Conservation (phyloP, 2,113 vertebrate species). For the Atherinomorus stipes region DNA sequence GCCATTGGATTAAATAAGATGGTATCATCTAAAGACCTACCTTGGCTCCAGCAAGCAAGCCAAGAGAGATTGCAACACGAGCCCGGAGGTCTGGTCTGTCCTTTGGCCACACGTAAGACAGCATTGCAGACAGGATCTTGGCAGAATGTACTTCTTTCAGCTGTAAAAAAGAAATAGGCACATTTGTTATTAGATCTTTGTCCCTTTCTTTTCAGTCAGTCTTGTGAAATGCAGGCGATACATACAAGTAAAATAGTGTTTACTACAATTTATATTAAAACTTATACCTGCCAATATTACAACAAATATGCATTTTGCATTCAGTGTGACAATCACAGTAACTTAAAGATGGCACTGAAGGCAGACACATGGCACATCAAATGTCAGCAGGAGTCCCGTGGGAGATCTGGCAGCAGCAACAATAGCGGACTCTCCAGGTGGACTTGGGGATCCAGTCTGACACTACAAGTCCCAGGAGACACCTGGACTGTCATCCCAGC, state of each 20-base stretch:
- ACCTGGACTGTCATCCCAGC: slow-evolving; percentile 77
- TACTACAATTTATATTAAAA: slow-evolving; percentile 10
- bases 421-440: slow-evolving; percentile 76
- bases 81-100: slow-evolving; percentile 94
- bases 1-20: not conserved
- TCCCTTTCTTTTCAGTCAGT: not conserved
- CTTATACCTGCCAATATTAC: slow-evolving; percentile 21
- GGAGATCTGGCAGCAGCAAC: slow-evolving; percentile 52
- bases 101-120: slow-evolving; percentile 96
- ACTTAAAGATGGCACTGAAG: slow-evolving; percentile 43
- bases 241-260: not conserved
- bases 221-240: not conserved
- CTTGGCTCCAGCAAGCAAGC: slow-evolving; percentile 93
- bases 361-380: slow-evolving; percentile 55
- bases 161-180: slow-evolving; percentile 74
- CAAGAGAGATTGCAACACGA: slow-evolving; percentile 91
- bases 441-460: slow-evolving; percentile 70
- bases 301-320: slow-evolving; percentile 38
- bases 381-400: slow-evolving; percentile 64
- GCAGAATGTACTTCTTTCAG: slow-evolving; percentile 91
- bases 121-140: slow-evolving; percentile 92
- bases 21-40: slow-evolving; percentile 70
- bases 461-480: slow-evolving; percentile 76
- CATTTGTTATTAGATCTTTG: slow-evolving; percentile 2
- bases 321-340: slow-evolving; percentile 45